Percentiles rank a stretch among this genome's conserved stretches.
phyloP scores from a whole-genome alignment of 2,888 invertebrate species.

The Drosophila birchii region DNA sequence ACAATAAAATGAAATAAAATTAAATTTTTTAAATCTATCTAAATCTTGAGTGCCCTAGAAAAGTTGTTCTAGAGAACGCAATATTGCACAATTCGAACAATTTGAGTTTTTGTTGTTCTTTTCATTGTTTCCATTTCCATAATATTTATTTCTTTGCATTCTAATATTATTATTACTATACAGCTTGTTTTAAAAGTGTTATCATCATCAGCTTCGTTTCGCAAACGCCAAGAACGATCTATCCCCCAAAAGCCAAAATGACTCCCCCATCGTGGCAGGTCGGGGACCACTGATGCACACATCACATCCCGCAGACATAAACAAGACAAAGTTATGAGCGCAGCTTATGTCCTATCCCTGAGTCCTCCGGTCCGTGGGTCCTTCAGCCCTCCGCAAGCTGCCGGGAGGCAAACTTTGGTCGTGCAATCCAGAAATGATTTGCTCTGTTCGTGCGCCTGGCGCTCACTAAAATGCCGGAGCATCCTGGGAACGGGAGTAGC shows the following conservation, averaged over 20 bases:
- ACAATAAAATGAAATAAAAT: neutral
- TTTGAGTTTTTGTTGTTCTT: neutral
- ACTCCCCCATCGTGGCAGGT: constrained; percentile 19
- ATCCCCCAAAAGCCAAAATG: constrained; percentile 21
- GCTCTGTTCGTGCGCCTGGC: constrained; percentile 74
- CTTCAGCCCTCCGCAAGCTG: constrained; percentile 10
- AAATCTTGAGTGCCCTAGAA: neutral
- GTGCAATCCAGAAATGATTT: constrained; percentile 82
- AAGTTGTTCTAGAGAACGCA: neutral
- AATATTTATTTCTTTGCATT: neutral
- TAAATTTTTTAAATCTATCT: neutral
- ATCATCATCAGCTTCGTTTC: neutral
- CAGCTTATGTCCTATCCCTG: constrained; percentile 71
- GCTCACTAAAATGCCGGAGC: constrained; percentile 29
- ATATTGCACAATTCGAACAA: neutral
- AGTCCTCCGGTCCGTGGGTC: constrained; percentile 44
- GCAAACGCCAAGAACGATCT: constrained; percentile 5
- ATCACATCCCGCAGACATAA: constrained; percentile 82
- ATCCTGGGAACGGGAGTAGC: constrained; percentile 31
- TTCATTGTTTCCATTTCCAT: neutral
- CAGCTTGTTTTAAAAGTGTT: neutral
- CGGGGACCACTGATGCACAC: constrained; percentile 56
- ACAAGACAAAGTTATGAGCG: constrained; percentile 79
- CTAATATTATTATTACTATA: neutral
- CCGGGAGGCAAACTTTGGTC: constrained; percentile 75